Evolutionary conservation across 2,113 vertebrate genomes (phyloP).

Genomic region (Alexandromys fortis): DNA sequence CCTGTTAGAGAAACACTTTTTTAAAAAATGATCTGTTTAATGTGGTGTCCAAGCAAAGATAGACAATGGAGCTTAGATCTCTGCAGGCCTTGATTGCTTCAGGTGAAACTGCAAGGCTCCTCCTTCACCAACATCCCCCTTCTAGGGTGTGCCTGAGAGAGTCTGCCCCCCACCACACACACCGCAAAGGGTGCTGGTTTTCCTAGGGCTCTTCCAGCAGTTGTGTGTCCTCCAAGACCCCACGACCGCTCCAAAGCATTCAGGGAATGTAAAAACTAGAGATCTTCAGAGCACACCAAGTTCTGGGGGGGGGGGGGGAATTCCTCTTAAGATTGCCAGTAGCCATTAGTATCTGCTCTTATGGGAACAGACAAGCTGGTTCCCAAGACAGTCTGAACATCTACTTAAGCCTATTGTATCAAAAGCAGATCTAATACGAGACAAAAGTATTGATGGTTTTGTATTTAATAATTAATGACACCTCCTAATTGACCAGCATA

Average conservation of each 20-base stretch:
- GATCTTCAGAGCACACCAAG: neutral
- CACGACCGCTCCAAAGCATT: neutral
- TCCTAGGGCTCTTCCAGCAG: neutral
- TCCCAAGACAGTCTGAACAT: slow-evolving; percentile 11
- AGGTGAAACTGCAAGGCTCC: neutral
- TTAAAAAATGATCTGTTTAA: neutral
- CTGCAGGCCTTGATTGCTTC: slow-evolving; percentile 14
- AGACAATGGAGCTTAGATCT: neutral
- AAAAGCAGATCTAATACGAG: slow-evolving; percentile 18
- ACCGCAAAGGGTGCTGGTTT: neutral
- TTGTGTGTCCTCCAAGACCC: neutral
- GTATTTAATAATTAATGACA: slow-evolving; percentile 69
- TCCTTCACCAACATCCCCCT: neutral
- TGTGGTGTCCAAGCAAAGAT: neutral
- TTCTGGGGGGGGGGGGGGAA: neutral
- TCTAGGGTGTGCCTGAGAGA: neutral
- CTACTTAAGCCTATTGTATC: neutral
- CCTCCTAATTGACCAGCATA: slow-evolving; percentile 49
- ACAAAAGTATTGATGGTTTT: slow-evolving; percentile 53
- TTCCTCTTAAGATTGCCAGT: neutral
- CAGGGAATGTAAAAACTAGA: neutral
- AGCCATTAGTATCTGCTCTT: neutral
- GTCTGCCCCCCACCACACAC: neutral
- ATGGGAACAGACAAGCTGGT: slow-evolving; percentile 21
- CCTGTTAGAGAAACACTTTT: neutral